Evolutionary conservation across 2,888 invertebrate species (phyloP).

Genomic region (Pseudococcus jackbeardsleyi): DNA sequence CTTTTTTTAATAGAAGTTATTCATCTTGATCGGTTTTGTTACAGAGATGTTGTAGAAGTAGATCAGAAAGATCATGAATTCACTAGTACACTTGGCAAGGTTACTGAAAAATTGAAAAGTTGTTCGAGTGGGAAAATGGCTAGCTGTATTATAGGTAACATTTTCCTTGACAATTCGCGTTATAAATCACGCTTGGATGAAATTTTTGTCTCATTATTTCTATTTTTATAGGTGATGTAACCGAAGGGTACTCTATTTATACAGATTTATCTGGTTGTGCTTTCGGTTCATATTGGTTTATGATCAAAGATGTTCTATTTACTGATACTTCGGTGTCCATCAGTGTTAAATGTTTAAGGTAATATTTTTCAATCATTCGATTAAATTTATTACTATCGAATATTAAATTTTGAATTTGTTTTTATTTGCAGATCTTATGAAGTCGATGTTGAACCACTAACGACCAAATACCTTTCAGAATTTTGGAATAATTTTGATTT

Average conservation of each 20-base stretch:
- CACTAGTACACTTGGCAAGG: slow-evolving; percentile 8
- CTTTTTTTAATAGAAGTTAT: not conserved
- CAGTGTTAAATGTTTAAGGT: slow-evolving; percentile 37
- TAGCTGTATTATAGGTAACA: slow-evolving; percentile 18
- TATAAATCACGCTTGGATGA: not conserved
- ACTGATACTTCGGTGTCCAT: not conserved
- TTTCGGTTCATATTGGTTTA: slow-evolving; percentile 53
- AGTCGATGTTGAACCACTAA: slow-evolving; percentile 15
- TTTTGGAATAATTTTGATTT: slow-evolving; percentile 18
- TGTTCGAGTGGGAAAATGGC: not conserved
- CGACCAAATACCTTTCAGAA: not conserved
- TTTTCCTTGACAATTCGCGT: not conserved
- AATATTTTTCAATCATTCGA: not conserved
- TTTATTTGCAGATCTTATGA: slow-evolving; percentile 1
- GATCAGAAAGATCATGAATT: slow-evolving; percentile 65
- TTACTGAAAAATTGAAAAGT: slow-evolving; percentile 3
- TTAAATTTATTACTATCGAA: too few species aligned
- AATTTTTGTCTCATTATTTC: too few species aligned
- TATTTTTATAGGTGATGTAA: not conserved
- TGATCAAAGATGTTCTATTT: slow-evolving; percentile 34
- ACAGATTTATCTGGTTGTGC: slow-evolving; percentile 25
- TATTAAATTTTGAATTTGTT: too few species aligned
- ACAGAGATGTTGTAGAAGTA: slow-evolving; percentile 66
- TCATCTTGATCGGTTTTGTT: not conserved
- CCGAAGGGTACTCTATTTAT: slow-evolving; percentile 15